Base-by-base conservation (phyloP, 2,797 vertebrate genomes). In the Hylomyscus alleni region DNA sequence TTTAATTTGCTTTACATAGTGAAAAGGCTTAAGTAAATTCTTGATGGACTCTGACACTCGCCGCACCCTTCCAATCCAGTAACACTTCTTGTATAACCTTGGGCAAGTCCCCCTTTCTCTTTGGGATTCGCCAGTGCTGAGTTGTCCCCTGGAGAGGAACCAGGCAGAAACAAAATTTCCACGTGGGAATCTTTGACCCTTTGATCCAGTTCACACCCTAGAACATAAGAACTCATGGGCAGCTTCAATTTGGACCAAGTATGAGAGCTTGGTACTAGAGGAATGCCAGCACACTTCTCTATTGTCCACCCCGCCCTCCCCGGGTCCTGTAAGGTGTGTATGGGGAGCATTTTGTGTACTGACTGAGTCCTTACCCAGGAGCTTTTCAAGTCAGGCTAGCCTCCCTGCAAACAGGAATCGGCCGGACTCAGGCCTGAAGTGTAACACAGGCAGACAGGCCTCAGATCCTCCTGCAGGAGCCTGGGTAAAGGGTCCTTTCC, bases 1-100 rank as follows among this genome's bases (percentile, higher is more conserved):
- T 85, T 88, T 92, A 91, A 62, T 88, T 50, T 89, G 67, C 92
- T 44, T 89, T 60, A 73, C 11, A 44, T 62, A 37, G 52, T 72
- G 60, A 72, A 94, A 94, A 76, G 29, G 19, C 50, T 44, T 44
- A 24, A 20, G 20, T 73, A 56, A 84, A 75, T 44, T 81, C 50
- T 24, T 60, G 52, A 40, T 20, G 34, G 40, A 4, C 5, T n/a
- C 9, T 82, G 26, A 93, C 5, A 44, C 40, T 50, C 56, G 40
- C 6, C 40, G 14, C 34, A n/a, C n/a, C 11, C 22, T 91, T 56
- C 29, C 47, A 67, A 80, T 15, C 75, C 47, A 93, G 22, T 78
- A 50, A 73, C 62, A 80, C 15, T 14, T 14, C 56, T 20, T 56
- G 3, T 56, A 65, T 82, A 58, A 89, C 65, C 34, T 62, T 82